Conservation (phyloP, 2,797 vertebrate species). For the Hyperoplus lanceolatus region DNA sequence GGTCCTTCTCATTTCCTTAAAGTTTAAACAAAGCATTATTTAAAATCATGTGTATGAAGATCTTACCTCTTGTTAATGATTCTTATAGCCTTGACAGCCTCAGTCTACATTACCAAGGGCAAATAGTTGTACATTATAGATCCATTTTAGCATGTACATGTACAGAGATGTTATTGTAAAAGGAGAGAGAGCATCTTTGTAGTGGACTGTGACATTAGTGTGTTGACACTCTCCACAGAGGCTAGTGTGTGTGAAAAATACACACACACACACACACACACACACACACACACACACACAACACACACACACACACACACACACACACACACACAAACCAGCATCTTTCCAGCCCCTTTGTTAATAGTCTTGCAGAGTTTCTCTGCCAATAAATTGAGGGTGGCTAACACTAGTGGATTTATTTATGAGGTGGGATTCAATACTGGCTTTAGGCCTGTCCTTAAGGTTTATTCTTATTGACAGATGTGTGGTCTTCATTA, state of each 20-base stretch:
- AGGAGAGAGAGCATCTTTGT: not conserved
- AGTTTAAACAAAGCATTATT: conserved; percentile 3
- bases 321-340: conserved; percentile 5
- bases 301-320: not conserved
- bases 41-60: not conserved
- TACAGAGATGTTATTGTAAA: not conserved
- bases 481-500: conserved; percentile 68
- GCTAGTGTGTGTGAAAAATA: not conserved
- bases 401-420: conserved; percentile 48
- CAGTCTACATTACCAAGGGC: not conserved
- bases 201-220: conserved; percentile 6
- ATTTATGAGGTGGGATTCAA: conserved; percentile 63
- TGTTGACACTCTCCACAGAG: conserved; percentile 27
- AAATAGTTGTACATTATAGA: not conserved
- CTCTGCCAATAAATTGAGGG: conserved; percentile 14
- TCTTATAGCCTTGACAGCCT: not conserved
- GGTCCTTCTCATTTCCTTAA: not conserved
- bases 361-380: conserved; percentile 9
- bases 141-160: not conserved
- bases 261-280: conserved; percentile 2
- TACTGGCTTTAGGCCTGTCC: conserved; percentile 48
- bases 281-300: conserved; percentile 1
- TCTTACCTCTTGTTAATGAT: not conserved
- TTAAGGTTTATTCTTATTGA: conserved; percentile 56
- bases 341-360: conserved; percentile 4